Percentiles rank a stretch among this genome's conserved stretches.
These are phyloP conservation scores for Sciurus vulgaris DNA, from an alignment of 2,797 vertebrate genomes.

Conservation along the genomic window DNA sequence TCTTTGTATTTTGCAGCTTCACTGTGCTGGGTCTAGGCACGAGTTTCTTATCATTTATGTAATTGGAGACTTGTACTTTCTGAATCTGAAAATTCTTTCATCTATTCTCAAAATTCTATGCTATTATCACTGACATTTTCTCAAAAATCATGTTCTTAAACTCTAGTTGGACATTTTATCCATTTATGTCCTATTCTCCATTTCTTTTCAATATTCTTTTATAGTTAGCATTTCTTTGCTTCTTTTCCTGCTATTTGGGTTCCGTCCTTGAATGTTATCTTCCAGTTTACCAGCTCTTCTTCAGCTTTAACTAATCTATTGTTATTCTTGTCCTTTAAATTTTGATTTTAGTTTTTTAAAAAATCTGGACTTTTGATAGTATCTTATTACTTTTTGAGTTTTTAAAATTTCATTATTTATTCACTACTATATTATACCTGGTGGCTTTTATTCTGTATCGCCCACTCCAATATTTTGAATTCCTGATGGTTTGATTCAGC, in stretches of 20 bases:
- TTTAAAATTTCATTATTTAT: not conserved
- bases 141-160: constrained; percentile 20
- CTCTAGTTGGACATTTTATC: not conserved
- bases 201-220: constrained; percentile 29
- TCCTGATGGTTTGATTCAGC: not conserved
- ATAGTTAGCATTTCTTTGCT: not conserved
- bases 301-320: not conserved
- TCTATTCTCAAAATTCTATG: not conserved
- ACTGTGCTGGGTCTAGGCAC: not conserved
- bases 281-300: constrained; percentile 40
- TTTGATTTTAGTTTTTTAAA: constrained; percentile 48
- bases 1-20: not conserved
- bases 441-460: not conserved
- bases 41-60: not conserved
- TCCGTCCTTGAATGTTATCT: constrained; percentile 51
- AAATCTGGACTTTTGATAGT: constrained; percentile 52
- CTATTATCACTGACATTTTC: not conserved
- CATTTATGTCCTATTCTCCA: not conserved
- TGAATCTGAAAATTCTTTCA: constrained; percentile 44
- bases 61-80: not conserved
- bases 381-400: not conserved
- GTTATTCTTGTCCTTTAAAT: not conserved
- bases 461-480: not conserved
- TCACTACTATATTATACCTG: constrained; percentile 8
- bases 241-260: not conserved